Base-by-base conservation (phyloP, 2,888 invertebrate species). In the Plebejus melissa region DNA sequence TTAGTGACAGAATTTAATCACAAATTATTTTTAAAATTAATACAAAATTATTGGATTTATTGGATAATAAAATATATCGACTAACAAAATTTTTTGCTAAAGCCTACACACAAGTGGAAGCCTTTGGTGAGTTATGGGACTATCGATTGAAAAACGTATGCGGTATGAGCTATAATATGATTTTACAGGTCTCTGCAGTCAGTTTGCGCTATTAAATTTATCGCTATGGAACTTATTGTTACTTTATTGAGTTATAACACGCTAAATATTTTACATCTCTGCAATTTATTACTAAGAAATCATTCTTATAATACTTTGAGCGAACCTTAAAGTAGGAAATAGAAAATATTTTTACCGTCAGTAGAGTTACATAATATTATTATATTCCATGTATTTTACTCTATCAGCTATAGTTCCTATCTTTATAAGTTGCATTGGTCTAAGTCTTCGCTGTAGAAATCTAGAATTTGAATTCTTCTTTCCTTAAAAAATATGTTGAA, bases 21-120 rank as follows among this genome's bases (percentile, higher is more conserved):
- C 46, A 46, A 46, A 46, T 46, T 46, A 11, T 9, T 50, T 50
- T 50, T 22, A 22, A 22, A 22, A 22, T 58, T n/a, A 58, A 5
- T 58, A 58, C 22, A 6, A 7, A 7, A 7, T 22, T 22, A n/a
- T 57, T 58, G 4, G 6, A 54, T n/a, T 54, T 4, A 16, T 16
- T 16, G 1, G 16, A 5, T 5, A 16, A 58, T n/a, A 16, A 22
- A 28, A 60, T 41, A 41, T 41, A 9, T 41, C 41, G 9, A 65
- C 32, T 65, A 36, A 65, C 5, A 32, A 36, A 5, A 4, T 32
- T 65, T 13, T 36, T 36, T 65, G 32, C 65, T 36, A 36, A 65
- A 32, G 65, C 65, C 65, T 65, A 65, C 32, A 65, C 65, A 65
- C 13, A 65, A 65, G 36, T 32, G 65, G 65, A 65, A 65, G 65